Percentiles rank a stretch among this genome's conserved stretches.
Evolutionary conservation across 2,888 invertebrate species (phyloP).

Genomic region (Dysmachus trigonus): DNA sequence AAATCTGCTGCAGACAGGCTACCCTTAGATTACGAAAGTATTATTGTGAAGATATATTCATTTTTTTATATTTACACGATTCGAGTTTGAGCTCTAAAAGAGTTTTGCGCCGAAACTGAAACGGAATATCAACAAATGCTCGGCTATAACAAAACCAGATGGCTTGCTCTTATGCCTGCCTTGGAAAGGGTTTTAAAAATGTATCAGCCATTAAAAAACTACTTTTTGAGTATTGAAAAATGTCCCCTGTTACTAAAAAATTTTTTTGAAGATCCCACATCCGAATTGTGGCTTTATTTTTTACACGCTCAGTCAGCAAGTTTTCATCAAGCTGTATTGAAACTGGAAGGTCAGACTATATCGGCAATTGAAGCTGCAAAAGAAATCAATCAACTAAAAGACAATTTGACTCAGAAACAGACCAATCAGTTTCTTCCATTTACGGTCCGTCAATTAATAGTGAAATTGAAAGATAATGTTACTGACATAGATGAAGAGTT

Average conservation of each 20-base stretch:
- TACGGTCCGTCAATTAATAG: neutral
- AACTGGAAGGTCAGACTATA: neutral
- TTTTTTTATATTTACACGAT: neutral
- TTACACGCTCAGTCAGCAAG: neutral
- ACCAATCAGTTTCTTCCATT: constrained; percentile 14
- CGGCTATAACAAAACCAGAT: neutral
- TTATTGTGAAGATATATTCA: neutral
- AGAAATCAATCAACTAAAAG: neutral
- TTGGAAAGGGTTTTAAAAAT: too few species aligned
- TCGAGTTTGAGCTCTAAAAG: neutral
- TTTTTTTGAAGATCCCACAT: neutral
- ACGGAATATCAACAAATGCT: neutral
- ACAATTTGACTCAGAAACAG: constrained; percentile 27
- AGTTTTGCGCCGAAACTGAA: neutral
- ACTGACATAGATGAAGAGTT: constrained; percentile 18
- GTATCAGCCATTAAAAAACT: neutral
- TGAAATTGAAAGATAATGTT: constrained; percentile 28
- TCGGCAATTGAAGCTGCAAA: constrained; percentile 1
- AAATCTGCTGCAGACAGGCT: neutral
- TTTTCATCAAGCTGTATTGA: neutral
- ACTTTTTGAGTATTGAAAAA: neutral
- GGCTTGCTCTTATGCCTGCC: too few species aligned
- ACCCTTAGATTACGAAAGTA: neutral
- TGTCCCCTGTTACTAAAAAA: neutral
- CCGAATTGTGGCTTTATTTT: neutral